phyloP scores from a whole-genome alignment of 64 coral and sea anemone species.

The Dendronephthya gigantea region DNA sequence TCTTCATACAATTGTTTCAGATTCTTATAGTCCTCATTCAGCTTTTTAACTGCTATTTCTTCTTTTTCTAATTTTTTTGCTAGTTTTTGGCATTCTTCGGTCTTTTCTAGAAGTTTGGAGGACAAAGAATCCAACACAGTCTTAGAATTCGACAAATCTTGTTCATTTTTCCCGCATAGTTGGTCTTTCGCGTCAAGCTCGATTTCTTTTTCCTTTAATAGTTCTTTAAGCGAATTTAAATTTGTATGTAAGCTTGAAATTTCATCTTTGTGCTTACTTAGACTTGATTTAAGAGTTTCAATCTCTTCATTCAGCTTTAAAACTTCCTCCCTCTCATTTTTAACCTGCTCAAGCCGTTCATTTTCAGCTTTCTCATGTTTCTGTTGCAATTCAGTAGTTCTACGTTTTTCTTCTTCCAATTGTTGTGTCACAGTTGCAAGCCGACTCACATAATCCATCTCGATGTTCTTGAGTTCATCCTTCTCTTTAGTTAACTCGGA shows the following conservation, averaged over 20 bases:
- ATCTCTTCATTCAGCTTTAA: background rate
- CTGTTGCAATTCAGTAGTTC: background rate
- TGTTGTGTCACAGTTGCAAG: background rate
- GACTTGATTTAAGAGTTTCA: background rate
- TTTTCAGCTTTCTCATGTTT: background rate
- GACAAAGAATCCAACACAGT: background rate
- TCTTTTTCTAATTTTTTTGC: background rate
- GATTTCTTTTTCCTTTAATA: background rate
- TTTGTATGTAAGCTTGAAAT: background rate
- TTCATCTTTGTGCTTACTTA: background rate
- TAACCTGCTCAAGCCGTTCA: background rate
- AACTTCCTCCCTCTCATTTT: background rate
- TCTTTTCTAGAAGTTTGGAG: conserved; percentile 3
- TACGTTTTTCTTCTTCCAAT: background rate
- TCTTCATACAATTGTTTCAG: background rate
- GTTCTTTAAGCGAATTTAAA: background rate
- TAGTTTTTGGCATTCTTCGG: background rate
- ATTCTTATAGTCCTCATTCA: background rate
- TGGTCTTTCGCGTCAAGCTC: background rate
- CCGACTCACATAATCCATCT: background rate
- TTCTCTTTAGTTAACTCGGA: background rate
- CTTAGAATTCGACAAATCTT: background rate
- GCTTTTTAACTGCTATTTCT: background rate
- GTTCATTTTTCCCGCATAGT: background rate
- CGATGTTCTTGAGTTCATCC: background rate